Evolutionary conservation across 2,888 invertebrate species (phyloP).

Genomic region (Ornithoptera alexandrae): DNA sequence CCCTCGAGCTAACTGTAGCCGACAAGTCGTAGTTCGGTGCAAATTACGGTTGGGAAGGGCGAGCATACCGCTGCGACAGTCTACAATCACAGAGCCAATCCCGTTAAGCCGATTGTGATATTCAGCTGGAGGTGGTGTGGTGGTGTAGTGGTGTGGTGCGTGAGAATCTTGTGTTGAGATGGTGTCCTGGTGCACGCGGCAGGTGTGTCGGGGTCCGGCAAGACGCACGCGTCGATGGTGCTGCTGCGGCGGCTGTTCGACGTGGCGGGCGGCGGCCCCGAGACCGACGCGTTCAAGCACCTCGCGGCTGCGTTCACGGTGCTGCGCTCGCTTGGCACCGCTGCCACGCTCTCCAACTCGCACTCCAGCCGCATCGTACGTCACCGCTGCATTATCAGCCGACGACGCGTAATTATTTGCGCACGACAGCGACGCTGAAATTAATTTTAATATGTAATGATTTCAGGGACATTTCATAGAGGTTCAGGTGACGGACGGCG

Average conservation of each 20-base stretch:
- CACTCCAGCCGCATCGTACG: constrained; percentile 95
- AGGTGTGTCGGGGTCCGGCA: constrained; percentile 95
- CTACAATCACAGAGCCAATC: too few relatives aligned
- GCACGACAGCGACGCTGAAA: background rate
- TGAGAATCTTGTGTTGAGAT: too few relatives aligned
- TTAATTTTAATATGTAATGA: too few relatives aligned
- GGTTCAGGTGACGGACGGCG: constrained; percentile 96
- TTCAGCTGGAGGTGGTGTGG: too few relatives aligned
- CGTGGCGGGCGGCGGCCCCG: constrained; percentile 95
- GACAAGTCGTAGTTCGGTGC: too few relatives aligned
- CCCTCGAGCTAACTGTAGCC: too few relatives aligned
- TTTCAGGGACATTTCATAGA: constrained; percentile 95
- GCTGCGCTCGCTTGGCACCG: constrained; percentile 92
- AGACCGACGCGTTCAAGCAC: constrained; percentile 98
- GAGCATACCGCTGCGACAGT: too few relatives aligned
- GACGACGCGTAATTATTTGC: background rate
- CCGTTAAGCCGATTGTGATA: too few relatives aligned
- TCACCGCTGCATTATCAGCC: constrained; percentile 29
- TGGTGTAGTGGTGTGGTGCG: too few relatives aligned
- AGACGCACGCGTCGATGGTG: constrained; percentile 95
- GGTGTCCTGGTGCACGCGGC: constrained; percentile 35
- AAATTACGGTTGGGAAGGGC: too few relatives aligned
- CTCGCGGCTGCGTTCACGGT: constrained; percentile 97
- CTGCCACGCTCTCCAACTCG: constrained; percentile 93
- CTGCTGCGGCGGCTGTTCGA: constrained; percentile 94